phyloP scores from a whole-genome alignment of 2,888 invertebrate species.

The Aethes cnicana region DNA sequence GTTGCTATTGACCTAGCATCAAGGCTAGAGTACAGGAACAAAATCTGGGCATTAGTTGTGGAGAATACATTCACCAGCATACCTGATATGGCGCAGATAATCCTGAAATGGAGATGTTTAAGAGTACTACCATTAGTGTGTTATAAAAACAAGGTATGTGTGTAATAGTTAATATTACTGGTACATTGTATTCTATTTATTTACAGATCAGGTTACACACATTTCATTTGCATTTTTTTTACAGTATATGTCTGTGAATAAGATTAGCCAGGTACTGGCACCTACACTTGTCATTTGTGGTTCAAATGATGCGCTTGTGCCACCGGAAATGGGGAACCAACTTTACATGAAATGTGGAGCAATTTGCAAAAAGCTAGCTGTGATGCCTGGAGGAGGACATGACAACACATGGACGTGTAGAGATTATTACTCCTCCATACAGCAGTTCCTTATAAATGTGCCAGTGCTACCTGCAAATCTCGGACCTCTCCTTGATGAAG shows the following conservation, averaged over 20 bases:
- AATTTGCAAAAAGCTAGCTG: constrained; percentile 88
- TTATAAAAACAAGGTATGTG: constrained; percentile 94
- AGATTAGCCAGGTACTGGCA: constrained; percentile 87
- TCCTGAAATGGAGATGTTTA: constrained; percentile 88
- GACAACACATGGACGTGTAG: constrained; percentile 97
- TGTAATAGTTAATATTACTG: too few relatives aligned
- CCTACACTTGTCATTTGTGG: constrained; percentile 95
- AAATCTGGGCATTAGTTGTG: constrained; percentile 92
- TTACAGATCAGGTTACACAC: too few relatives aligned
- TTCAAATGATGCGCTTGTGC: constrained; percentile 92
- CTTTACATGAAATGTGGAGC: constrained; percentile 89
- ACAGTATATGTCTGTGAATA: constrained; percentile 88
- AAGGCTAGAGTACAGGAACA: constrained; percentile 87
- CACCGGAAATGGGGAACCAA: constrained; percentile 94
- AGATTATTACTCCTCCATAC: constrained; percentile 86
- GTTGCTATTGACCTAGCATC: constrained; percentile 94
- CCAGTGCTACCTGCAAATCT: constrained; percentile 57
- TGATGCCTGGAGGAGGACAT: constrained; percentile 92
- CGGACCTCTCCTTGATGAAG: constrained; percentile 55
- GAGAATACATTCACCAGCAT: constrained; percentile 98
- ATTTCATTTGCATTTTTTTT: constrained; percentile 51
- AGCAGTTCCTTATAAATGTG: constrained; percentile 73
- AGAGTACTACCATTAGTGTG: constrained; percentile 90
- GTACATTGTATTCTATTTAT: too few relatives aligned
- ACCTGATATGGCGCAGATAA: constrained; percentile 93